A percentile compares a stretch with the other conserved stretches of the same genome.
Conservation (phyloP, 1,140 invertebrate species). For the Drosophila orosa region DNA sequence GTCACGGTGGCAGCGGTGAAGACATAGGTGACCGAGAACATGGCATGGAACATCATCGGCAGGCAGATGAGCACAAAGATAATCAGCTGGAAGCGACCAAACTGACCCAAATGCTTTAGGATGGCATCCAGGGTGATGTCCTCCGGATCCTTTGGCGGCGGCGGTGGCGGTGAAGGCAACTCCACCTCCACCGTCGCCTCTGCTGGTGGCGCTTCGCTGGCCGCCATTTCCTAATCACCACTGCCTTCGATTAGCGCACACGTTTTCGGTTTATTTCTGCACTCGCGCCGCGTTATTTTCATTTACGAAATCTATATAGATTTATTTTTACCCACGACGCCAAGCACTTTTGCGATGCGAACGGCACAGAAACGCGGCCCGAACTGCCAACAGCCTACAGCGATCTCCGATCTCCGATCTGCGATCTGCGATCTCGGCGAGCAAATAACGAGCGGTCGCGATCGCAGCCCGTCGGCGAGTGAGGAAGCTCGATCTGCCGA, state of each 20-base stretch:
- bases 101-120: slow-evolving; percentile 85
- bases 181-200: slow-evolving; percentile 27
- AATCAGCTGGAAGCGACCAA: slow-evolving; percentile 86
- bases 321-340: slow-evolving; percentile 46
- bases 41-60: slow-evolving; percentile 85
- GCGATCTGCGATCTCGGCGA: slow-evolving; percentile 20
- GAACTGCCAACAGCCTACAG: slow-evolving; percentile 25
- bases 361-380: slow-evolving; percentile 30
- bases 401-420: slow-evolving; percentile 15
- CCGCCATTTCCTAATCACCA: slow-evolving; percentile 48
- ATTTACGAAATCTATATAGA: slow-evolving; percentile 43
- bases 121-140: slow-evolving; percentile 80
- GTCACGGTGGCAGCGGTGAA: slow-evolving; percentile 86
- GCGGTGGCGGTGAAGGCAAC: neutral
- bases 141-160: slow-evolving; percentile 55
- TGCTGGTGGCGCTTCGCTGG: slow-evolving; percentile 39
- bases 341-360: slow-evolving; percentile 38
- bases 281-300: slow-evolving; percentile 35
- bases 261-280: slow-evolving; percentile 49
- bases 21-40: slow-evolving; percentile 85
- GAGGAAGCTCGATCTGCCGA: slow-evolving; percentile 18
- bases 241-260: slow-evolving; percentile 18
- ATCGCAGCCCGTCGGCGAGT: slow-evolving; percentile 30
- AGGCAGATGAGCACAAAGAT: slow-evolving; percentile 85
- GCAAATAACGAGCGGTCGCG: slow-evolving; percentile 28